phyloP scores from a whole-genome alignment of 1,140 invertebrate species.

The Drosophila rufa region DNA sequence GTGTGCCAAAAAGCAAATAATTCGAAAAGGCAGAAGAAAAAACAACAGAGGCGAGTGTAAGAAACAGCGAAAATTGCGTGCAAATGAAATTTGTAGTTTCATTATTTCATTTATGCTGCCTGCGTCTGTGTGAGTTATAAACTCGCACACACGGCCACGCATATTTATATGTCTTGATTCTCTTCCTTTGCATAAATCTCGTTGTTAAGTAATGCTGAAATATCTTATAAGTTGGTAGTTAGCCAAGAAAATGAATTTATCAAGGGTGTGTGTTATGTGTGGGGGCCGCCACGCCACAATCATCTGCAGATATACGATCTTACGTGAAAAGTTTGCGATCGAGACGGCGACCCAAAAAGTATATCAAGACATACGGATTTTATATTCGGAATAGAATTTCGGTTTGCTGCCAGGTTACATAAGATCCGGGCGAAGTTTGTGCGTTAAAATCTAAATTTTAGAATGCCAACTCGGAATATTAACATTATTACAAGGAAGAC shows the following conservation, averaged over 20 bases:
- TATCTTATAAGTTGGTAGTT: constrained; percentile 68
- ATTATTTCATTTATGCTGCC: constrained; percentile 24
- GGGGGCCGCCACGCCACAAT: constrained; percentile 15
- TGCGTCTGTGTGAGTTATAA: constrained; percentile 10
- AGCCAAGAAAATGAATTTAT: constrained; percentile 64
- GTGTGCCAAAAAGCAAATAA: constrained; percentile 58
- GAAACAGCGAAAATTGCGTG: constrained; percentile 60
- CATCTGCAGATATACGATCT: constrained; percentile 42
- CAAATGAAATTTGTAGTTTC: constrained; percentile 50
- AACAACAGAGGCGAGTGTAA: too few relatives aligned
- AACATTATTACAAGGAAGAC: too few relatives aligned
- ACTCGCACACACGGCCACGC: constrained; percentile 1
- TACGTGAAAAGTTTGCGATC: constrained; percentile 27
- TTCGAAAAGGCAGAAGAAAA: background rate
- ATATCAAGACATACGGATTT: constrained; percentile 25
- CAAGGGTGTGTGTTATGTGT: constrained; percentile 50
- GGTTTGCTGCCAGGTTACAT: constrained; percentile 26
- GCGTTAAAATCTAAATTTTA: background rate
- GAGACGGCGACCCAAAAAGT: constrained; percentile 30
- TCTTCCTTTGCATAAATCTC: constrained; percentile 70
- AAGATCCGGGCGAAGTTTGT: constrained; percentile 21
- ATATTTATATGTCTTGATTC: constrained; percentile 28
- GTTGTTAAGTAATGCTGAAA: constrained; percentile 75
- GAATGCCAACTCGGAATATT: too few relatives aligned
- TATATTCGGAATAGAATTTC: constrained; percentile 46